A percentile compares a stretch with the other conserved stretches of the same genome.
Evolutionary conservation across 1,140 invertebrate species (phyloP).

Genomic region (Saccostrea glomerata): DNA sequence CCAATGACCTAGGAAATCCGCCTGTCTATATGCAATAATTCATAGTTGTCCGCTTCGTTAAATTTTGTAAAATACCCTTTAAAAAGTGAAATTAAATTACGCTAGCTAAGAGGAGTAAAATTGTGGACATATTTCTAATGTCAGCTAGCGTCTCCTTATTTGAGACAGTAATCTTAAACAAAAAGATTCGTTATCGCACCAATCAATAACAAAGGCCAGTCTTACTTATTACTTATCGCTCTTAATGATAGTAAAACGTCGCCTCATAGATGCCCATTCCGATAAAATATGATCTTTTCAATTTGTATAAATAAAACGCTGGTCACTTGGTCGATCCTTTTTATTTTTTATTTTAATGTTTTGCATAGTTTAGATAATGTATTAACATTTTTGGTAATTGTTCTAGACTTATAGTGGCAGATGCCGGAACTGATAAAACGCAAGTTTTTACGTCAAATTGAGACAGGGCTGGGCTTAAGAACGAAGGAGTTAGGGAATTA

Average conservation of each 20-base stretch:
- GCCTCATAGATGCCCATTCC: neutral
- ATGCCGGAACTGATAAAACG: constrained; percentile 37
- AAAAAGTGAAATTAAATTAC: neutral
- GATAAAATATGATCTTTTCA: constrained; percentile 25
- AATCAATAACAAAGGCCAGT: neutral
- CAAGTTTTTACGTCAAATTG: constrained; percentile 3
- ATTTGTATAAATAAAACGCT: constrained; percentile 18
- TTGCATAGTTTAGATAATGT: constrained; percentile 35
- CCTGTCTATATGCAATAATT: neutral
- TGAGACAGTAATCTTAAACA: neutral
- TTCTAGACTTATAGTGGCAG: constrained; percentile 26
- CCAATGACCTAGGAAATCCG: neutral
- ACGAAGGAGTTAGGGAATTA: constrained; percentile 8
- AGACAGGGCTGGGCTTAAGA: constrained; percentile 20
- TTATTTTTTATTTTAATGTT: neutral
- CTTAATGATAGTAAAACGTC: constrained; percentile 7
- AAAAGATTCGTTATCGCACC: constrained; percentile 26
- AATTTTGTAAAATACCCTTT: neutral
- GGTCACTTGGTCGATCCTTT: neutral
- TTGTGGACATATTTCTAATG: neutral
- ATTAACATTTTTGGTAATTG: constrained; percentile 28
- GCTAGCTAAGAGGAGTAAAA: neutral
- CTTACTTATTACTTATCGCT: neutral
- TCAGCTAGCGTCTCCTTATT: neutral
- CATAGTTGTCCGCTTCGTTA: neutral